Evolutionary conservation across 2,888 invertebrate genomes (phyloP), one percentile per base, ranked within the genome.

Genomic region (Ochropleura plecta): DNA sequence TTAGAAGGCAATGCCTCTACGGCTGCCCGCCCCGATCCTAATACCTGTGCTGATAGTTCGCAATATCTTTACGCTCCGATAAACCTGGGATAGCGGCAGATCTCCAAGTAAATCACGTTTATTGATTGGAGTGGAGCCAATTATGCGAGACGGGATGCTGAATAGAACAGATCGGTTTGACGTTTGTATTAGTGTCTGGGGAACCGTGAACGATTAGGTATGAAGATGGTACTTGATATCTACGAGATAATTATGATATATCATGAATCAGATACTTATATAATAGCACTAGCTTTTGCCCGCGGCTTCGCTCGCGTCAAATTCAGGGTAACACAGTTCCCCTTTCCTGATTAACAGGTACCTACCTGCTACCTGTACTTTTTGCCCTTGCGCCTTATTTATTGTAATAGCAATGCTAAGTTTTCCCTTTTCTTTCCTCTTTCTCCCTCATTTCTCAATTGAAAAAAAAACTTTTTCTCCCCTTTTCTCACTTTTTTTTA

Each of bases 41-140:
- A 80, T 80, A 48, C 53, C 14, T 51, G 16, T 64, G n/a, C 46
- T n/a, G 49, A 65, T 60, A 49, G 68, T 57, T 63, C 49, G 48
- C 59, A 64, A 79, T 79, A 60, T 60, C 53, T 60, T 73, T 49
- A 74, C 49, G 40, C 53, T 74, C 44, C 44, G n/a, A 69, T 64
- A 55, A 53, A 44, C 18, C 10, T 6, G n/a, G 51, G 40, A 49
- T 40, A 18, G 12, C n/a, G 44, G 62, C 12, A 16, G 51, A 64
- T 53, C 6, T 44, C 49, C 3, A 60, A 12, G 16, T 72, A 57
- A 14, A 57, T 40, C 44, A 30, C 55, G 9, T 18, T 53, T 66
- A 66, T 75, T 57, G 65, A 66, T 62, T 69, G 16, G 4, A 57
- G 40, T 69, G n/a, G 4, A 57, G 44, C 55, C 60, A 74, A 66